A percentile compares a stretch with the other conserved stretches of the same genome.
Conservation (phyloP, 2,113 vertebrate species). For the Procavia capensis region DNA sequence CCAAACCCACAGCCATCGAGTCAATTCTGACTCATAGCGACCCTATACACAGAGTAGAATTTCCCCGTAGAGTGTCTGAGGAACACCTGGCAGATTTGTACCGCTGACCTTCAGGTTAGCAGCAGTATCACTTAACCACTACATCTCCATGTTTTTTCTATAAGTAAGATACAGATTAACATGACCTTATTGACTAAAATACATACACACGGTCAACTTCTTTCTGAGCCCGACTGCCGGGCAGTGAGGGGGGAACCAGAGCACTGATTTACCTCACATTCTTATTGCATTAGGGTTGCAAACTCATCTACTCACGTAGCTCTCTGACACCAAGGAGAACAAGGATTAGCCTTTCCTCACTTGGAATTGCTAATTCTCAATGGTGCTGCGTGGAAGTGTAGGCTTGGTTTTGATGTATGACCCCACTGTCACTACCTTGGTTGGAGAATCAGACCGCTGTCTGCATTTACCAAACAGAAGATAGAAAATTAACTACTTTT, state of each 20-base stretch:
- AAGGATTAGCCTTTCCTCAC: background rate
- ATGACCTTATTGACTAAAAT: no score
- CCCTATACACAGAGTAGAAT: no score
- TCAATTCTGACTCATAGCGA: no score
- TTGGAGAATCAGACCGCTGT: background rate
- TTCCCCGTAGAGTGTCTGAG: no score
- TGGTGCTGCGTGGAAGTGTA: background rate
- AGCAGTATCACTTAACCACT: no score
- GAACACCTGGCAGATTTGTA: no score
- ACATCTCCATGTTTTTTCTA: no score
- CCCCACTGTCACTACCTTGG: background rate
- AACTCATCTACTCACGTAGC: background rate
- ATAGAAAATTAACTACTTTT: background rate
- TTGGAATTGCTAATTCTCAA: background rate
- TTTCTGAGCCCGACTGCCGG: background rate
- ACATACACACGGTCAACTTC: no score
- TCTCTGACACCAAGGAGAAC: background rate
- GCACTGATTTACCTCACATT: background rate
- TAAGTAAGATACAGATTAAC: no score
- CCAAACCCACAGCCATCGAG: no score
- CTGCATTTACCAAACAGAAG: background rate
- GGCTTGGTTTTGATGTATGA: background rate
- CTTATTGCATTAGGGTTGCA: background rate
- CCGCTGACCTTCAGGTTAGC: no score
- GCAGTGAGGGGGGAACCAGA: no score